Evolutionary conservation across 2,888 invertebrate genomes (phyloP).

Genomic region (Agrilus cyanescens): DNA sequence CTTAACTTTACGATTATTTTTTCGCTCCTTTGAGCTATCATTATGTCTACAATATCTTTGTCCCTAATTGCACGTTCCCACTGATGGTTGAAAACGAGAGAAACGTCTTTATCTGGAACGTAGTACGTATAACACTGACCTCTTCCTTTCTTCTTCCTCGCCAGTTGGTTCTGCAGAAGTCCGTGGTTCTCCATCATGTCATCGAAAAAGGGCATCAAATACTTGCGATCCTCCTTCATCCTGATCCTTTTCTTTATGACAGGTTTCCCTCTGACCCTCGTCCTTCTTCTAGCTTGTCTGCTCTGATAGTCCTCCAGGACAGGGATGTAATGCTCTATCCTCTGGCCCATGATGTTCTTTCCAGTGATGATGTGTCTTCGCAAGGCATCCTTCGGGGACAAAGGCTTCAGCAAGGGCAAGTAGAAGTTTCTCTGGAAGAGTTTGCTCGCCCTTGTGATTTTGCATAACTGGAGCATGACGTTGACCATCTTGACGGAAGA

Average conservation of each 20-base stretch:
- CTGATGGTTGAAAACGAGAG: constrained; percentile 58
- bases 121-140: constrained; percentile 59
- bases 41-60: constrained; percentile 63
- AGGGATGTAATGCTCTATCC: constrained; percentile 66
- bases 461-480: constrained; percentile 56
- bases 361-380: constrained; percentile 69
- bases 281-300: constrained; percentile 24
- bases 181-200: constrained; percentile 29
- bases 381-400: constrained; percentile 73
- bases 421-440: constrained; percentile 73
- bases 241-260: constrained; percentile 28
- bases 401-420: constrained; percentile 67
- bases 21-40: constrained; percentile 63
- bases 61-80: constrained; percentile 67
- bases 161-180: constrained; percentile 34
- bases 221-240: constrained; percentile 26
- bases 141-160: constrained; percentile 41
- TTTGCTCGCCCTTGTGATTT: constrained; percentile 69
- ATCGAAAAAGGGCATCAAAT: constrained; percentile 29
- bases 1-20: constrained; percentile 58
- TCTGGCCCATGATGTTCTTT: constrained; percentile 58
- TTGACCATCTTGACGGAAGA: constrained; percentile 26
- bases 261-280: constrained; percentile 28
- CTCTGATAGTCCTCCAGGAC: constrained; percentile 45
- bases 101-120: constrained; percentile 58